Base-by-base conservation (phyloP, 2,888 invertebrate species). In the Caenorhabditis imperialis region DNA sequence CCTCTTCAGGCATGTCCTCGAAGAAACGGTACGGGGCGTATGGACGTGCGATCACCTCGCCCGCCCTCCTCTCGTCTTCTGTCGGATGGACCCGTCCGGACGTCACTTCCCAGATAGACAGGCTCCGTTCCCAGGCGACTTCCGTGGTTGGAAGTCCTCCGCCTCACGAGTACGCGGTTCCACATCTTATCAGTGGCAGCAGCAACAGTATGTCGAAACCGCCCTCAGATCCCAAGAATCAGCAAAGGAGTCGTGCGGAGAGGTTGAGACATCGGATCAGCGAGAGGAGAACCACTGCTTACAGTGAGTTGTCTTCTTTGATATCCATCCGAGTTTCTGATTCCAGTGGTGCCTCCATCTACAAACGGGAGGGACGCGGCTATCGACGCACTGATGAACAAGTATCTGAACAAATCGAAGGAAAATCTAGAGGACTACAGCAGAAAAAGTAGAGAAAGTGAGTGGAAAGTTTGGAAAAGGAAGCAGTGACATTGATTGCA, bases 21-120 rank as follows among this genome's bases (percentile, higher is more conserved):
- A 71, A 71, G 42, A 62, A 62, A 48, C 58, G 65, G 60, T 76
- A 76, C 57, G 76, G 76, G 38, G 30, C 69, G 37, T 72, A 72
- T 33, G 79, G 79, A 38, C 71, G 79, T 37, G 76, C 79, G 20
- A 63, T 67, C 48, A 79, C 79, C 6, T 79, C 79, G n/a, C 79
- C 79, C 23, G 79, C 79, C 3, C 44, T 79, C 30, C 62, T 79
- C 18, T 76, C 79, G 2, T 63, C 76, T 7, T 62, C 74, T 10
- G 76, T 79, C 48, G 76, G 70, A 25, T 79, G 79, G 79, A 58
- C 62, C 10, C 65, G 74, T 23, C 75, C 76, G 16, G 71, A 71
- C 55, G 42, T 51, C 27, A 30, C 47, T 25, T 45, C 70, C 23
- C 73, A 70, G 44, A 55, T 62, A 10, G 69, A 70, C 35, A 57